Percentiles rank a stretch among this genome's conserved stretches.
Evolutionary conservation across 2,113 vertebrate species (phyloP).

Genomic region (Podiceps cristatus): DNA sequence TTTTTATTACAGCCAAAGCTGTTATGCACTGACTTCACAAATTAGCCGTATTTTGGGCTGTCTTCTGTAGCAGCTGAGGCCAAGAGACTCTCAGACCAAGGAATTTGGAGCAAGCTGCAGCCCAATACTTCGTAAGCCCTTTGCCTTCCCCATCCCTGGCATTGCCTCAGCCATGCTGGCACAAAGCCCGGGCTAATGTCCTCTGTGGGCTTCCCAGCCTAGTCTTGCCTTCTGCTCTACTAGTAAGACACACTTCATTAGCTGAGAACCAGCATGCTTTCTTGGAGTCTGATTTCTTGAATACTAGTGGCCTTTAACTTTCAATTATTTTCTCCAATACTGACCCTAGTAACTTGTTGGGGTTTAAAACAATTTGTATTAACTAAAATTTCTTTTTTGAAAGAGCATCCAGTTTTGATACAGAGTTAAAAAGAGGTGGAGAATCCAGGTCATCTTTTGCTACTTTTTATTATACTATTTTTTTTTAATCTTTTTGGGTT

Average conservation of each 20-base stretch:
- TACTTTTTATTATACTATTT: neutral
- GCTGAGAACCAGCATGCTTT: neutral
- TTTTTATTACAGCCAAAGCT: neutral
- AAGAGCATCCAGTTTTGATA: neutral
- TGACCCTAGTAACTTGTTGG: neutral
- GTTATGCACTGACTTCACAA: neutral
- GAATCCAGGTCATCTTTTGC: rapidly evolving
- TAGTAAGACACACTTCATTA: neutral
- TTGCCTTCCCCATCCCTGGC: neutral
- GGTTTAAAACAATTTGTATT: neutral
- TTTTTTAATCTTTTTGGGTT: neutral
- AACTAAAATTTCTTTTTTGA: neutral
- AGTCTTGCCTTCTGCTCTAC: neutral
- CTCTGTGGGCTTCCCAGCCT: neutral
- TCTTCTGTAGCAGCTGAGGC: neutral
- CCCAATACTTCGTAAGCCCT: neutral
- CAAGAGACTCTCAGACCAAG: neutral
- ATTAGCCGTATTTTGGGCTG: neutral
- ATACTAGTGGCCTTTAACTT: neutral
- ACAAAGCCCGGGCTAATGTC: neutral
- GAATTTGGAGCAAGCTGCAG: neutral
- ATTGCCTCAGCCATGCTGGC: neutral
- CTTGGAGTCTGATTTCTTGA: neutral
- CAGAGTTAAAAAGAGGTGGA: neutral
- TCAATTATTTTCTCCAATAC: neutral